A percentile compares a stretch with the other conserved stretches of the same genome.
phyloP scores from a whole-genome alignment of 1,140 invertebrate species.

The Saxidomus purpurata region DNA sequence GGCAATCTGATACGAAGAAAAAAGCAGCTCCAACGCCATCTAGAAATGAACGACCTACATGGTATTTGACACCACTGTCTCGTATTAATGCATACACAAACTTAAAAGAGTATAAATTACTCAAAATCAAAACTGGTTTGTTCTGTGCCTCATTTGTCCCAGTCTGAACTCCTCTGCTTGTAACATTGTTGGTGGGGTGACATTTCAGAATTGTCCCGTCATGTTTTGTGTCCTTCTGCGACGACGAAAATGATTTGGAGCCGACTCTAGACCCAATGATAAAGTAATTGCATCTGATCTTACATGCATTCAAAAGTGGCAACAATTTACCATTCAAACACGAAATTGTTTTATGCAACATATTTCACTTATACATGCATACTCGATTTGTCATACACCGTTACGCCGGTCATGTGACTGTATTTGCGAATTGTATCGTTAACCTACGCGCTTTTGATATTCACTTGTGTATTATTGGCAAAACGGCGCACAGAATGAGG shows the following conservation, averaged over 20 bases:
- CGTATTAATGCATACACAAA: background rate
- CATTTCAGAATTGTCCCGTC: too few species aligned
- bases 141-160: background rate
- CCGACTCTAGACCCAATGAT: too few species aligned
- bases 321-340: background rate
- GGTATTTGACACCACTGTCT: constrained; percentile 2
- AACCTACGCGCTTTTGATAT: too few species aligned
- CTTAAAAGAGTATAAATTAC: background rate
- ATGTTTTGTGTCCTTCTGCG: too few species aligned
- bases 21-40: background rate
- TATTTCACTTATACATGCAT: background rate
- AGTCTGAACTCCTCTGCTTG: background rate
- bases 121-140: background rate
- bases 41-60: background rate
- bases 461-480: too few species aligned
- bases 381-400: too few species aligned
- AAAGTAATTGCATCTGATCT: too few species aligned
- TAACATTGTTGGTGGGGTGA: background rate
- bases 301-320: background rate
- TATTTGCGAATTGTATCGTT: too few species aligned
- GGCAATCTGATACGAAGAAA: background rate
- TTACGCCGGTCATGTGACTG: too few species aligned
- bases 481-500: too few species aligned
- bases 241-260: too few species aligned
- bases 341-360: background rate